Evolutionary conservation across 92 coral and sea anemone species (phyloP), one percentile per base, ranked within the genome.

Genomic region (Blastomussa wellsi): DNA sequence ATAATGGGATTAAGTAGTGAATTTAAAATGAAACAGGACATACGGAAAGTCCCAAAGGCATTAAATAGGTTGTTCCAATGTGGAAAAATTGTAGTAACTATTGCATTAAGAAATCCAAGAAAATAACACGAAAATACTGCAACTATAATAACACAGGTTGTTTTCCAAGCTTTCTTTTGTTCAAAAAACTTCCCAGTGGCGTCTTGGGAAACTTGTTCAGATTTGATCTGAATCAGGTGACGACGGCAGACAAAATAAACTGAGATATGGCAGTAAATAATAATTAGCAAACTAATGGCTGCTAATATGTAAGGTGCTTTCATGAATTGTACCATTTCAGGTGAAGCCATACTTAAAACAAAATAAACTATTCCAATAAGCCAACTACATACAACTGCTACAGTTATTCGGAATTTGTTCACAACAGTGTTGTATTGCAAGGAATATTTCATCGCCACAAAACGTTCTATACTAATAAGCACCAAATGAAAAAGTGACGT

Each of bases 1-100:
- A 79, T 79, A 16, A 79, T 38, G 36, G 82, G 82, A 79, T 79
- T 79, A 14, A 62, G 82, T 16, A 79, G 51, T 3, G 82, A 79
- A 32, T 79, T 79, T 37, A 79, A 64, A 13, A 62, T 38, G 22
- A 29, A 6, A 42, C 36, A 10, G 8, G 37, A 38, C 5, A 33
- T 11, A 12, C 9, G 14, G 2, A 29, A 79, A 24, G 49, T 48
- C 3, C 9, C 8, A 5, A 71, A 37, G 2, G 10, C 32, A 10
- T 3, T 9, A n/a, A 36, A 79, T 15, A 24, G 5, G 20, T 12
- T 4, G 12, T 14, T 24, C 16, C 3, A 10, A 3, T 1, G 26
- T 12, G 29, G 64, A 4, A 57, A 57, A 57, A 57, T 22, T 5
- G 11, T 4, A 3, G 11, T 20, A 20, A 5, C n/a, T 57, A 57